phyloP scores from a whole-genome alignment of 2,888 invertebrate genomes.

The Epistrophe grossulariae region DNA sequence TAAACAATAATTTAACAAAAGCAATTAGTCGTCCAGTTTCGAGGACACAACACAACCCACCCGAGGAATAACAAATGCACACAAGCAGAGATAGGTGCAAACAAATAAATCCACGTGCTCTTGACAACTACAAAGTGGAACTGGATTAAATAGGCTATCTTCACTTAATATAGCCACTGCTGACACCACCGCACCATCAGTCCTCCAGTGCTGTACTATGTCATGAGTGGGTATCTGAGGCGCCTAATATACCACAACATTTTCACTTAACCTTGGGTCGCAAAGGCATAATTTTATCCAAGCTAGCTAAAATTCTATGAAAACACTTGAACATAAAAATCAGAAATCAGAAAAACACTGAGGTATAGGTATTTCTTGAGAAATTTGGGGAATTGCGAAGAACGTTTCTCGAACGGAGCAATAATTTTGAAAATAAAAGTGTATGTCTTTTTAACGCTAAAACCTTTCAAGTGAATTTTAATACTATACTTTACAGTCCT shows the following conservation, averaged over 20 bases:
- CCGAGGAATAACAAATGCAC: background rate
- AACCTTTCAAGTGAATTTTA: no score
- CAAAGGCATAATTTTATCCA: no score
- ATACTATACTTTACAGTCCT: no score
- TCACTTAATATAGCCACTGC: conserved; percentile 34
- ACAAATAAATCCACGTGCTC: conserved; percentile 33
- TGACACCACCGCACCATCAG: background rate
- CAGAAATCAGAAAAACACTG: no score
- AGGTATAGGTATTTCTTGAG: no score
- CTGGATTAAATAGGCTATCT: conserved; percentile 49
- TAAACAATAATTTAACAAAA: conserved; percentile 19
- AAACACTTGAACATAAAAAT: no score
- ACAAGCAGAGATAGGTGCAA: conserved; percentile 20
- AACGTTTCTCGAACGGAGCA: no score
- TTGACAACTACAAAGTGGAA: conserved; percentile 30
- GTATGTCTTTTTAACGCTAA: no score
- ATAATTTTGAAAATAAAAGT: no score
- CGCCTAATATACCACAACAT: background rate
- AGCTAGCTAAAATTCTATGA: no score
- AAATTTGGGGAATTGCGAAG: no score
- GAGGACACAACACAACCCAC: conserved; percentile 16
- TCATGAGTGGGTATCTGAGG: background rate
- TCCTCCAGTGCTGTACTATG: background rate
- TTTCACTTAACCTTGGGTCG: background rate
- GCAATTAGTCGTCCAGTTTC: conserved; percentile 22